These are phyloP conservation scores for Otolemur crassicaudatus DNA, from an alignment of 2,797 vertebrate genomes.

Conservation along the genomic window DNA sequence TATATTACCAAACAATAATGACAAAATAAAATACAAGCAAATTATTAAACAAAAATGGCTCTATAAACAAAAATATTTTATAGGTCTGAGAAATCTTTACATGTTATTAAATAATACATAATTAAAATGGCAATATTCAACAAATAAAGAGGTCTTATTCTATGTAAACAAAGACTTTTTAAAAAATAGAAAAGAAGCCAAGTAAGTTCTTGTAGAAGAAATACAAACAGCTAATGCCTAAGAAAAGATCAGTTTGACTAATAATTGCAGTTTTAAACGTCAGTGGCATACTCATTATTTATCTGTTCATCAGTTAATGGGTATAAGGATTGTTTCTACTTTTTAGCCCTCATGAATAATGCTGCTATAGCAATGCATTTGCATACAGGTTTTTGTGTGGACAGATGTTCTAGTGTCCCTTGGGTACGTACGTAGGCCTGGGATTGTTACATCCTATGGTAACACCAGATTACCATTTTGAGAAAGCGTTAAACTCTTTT, in stretches of 20 bases:
- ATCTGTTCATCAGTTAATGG: not conserved
- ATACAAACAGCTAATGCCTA: not conserved
- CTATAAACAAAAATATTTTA: not conserved
- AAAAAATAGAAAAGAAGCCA: not conserved
- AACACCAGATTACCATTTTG: not conserved
- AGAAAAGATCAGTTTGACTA: not conserved
- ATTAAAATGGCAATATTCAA: conserved; percentile 8
- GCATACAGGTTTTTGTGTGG: not conserved
- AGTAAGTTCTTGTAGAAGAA: not conserved
- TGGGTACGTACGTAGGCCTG: not conserved
- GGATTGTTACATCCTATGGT: not conserved
- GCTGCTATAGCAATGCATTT: not conserved
- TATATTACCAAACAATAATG: not conserved
- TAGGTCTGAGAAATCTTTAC: not conserved
- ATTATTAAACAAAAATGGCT: not conserved
- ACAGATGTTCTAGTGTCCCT: not conserved
- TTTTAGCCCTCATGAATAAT: not conserved
- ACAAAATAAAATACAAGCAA: not conserved
- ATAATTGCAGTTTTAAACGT: not conserved
- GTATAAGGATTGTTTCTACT: not conserved
- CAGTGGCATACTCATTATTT: not conserved
- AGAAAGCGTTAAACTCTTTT: not conserved
- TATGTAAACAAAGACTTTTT: not conserved
- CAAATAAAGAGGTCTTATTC: not conserved
- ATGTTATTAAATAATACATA: not conserved